phyloP scores from a whole-genome alignment of 2,888 invertebrate genomes.

The Trichopria drosophilae region DNA sequence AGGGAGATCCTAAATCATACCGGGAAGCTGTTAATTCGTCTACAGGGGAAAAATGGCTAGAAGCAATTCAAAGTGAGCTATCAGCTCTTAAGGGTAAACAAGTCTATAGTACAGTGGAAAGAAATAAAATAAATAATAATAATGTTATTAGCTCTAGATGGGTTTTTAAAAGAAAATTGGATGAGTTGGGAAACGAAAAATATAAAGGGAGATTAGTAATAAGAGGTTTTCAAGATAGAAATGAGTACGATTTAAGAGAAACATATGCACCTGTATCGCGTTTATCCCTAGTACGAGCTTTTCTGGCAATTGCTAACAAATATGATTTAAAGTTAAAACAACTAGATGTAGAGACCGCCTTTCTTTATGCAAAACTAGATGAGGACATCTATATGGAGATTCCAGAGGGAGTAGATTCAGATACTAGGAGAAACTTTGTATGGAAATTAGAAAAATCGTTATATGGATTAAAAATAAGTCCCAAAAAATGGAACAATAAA shows the following conservation, averaged over 20 bases:
- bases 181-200: conserved; percentile 14
- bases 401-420: no score
- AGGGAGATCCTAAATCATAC: conserved; percentile 24
- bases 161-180: conserved; percentile 24
- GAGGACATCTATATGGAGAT: no score
- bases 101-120: background rate
- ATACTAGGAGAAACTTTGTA: conserved; percentile 14
- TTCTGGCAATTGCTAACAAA: conserved; percentile 27
- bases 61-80: conserved; percentile 15
- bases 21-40: conserved; percentile 26
- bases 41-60: conserved; percentile 23
- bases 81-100: background rate
- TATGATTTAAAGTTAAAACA: conserved; percentile 21
- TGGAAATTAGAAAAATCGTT: conserved; percentile 26
- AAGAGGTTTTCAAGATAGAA: conserved; percentile 31
- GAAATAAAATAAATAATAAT: background rate
- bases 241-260: no score
- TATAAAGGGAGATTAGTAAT: conserved; percentile 30
- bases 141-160: conserved; percentile 1
- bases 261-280: conserved; percentile 34
- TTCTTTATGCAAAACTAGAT: no score
- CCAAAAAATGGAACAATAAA: background rate
- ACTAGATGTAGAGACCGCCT: no score
- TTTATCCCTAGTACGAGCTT: conserved; percentile 26
- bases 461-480: no score